Percentiles rank a stretch among this genome's conserved stretches.
phyloP scores from a whole-genome alignment of 2,797 vertebrate species.

The Pseudotriccus pelzelni region DNA sequence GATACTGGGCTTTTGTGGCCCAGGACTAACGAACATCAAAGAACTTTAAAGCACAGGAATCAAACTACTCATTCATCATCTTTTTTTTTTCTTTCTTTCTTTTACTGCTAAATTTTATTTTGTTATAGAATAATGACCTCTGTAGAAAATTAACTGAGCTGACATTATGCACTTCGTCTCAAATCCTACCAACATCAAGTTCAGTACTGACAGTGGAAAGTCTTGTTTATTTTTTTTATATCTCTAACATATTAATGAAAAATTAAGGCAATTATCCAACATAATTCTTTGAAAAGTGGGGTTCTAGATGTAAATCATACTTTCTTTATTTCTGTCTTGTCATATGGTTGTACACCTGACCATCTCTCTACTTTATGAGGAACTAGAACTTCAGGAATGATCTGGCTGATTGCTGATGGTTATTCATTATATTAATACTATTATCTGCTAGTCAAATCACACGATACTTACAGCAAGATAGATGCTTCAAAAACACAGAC shows the following conservation, averaged over 20 bases:
- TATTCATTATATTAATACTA: background rate
- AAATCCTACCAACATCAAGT: background rate
- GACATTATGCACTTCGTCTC: background rate
- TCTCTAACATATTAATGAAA: background rate
- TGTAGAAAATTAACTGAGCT: background rate
- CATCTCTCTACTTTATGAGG: background rate
- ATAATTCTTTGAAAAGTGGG: background rate
- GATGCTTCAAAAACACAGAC: background rate
- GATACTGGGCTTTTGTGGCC: background rate
- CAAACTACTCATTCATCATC: accelerated
- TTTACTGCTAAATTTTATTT: background rate
- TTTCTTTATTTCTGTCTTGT: background rate
- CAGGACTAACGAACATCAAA: background rate
- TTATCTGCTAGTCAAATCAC: background rate
- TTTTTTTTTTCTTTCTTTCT: background rate
- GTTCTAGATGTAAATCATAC: background rate
- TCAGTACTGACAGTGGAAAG: background rate
- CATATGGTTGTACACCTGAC: background rate
- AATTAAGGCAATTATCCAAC: background rate
- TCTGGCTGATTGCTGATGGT: background rate
- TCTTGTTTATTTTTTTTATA: background rate
- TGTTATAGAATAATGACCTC: background rate
- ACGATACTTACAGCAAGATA: background rate
- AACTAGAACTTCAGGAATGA: background rate
- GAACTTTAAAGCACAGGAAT: background rate